Percentiles rank a stretch among this genome's conserved stretches.
Conservation (phyloP, 2,888 invertebrate species). For the Lepidocyrtinus sp. region DNA sequence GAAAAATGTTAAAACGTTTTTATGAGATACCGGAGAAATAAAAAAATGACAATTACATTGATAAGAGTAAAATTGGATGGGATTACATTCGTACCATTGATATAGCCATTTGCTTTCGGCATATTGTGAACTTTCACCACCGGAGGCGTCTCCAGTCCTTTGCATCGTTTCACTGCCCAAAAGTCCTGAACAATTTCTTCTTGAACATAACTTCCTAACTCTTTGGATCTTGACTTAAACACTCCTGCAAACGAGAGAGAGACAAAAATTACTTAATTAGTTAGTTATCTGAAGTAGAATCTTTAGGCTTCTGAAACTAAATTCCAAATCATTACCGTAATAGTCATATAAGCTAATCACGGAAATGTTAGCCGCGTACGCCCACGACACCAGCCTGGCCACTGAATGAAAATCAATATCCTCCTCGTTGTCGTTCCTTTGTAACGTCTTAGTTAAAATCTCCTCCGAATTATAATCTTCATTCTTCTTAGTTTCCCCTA, state of each 20-base stretch:
- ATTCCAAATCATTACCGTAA: conserved; percentile 56
- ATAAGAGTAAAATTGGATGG: too few species aligned
- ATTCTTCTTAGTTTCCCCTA: conserved; percentile 24
- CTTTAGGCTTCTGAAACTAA: background rate
- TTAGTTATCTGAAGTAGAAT: background rate
- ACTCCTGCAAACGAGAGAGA: conserved; percentile 54
- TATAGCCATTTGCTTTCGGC: conserved; percentile 61
- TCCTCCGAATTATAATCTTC: too few species aligned
- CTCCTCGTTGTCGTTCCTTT: background rate
- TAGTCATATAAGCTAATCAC: conserved; percentile 67
- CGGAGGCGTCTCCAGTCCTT: conserved; percentile 47
- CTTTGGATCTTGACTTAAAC: conserved; percentile 55
- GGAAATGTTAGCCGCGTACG: conserved; percentile 65
- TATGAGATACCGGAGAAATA: background rate
- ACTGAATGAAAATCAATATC: conserved; percentile 57
- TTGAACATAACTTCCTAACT: conserved; percentile 60
- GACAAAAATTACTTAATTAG: conserved; percentile 12
- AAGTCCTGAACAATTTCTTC: conserved; percentile 65
- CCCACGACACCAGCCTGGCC: conserved; percentile 64
- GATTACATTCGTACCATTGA: too few species aligned
- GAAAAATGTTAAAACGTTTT: conserved; percentile 16
- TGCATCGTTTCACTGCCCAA: conserved; percentile 60
- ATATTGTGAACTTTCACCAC: conserved; percentile 66
- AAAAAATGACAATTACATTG: too few species aligned
- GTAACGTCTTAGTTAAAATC: too few species aligned